A percentile compares a stretch with the other conserved stretches of the same genome.
Evolutionary conservation across 1,140 invertebrate genomes (phyloP).

Genomic region (Bombus vancouverensis): DNA sequence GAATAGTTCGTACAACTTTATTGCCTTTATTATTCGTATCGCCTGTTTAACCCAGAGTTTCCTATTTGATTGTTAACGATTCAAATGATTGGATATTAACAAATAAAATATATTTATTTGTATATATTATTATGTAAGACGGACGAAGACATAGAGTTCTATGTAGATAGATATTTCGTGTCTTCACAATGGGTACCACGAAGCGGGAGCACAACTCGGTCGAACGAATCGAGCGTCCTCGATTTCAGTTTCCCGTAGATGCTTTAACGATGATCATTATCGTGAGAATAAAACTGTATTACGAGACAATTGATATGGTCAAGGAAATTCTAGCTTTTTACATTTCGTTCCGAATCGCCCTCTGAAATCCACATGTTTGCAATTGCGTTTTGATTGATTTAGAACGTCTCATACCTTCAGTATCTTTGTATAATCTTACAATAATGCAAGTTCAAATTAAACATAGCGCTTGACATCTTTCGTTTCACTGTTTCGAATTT

Average conservation of each 20-base stretch:
- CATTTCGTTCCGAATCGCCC: not conserved
- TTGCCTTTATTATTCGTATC: not conserved
- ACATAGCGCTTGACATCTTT: too few species aligned
- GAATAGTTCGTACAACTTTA: not conserved
- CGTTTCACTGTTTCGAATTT: too few species aligned
- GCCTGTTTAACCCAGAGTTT: rapidly evolving
- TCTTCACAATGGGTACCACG: not conserved
- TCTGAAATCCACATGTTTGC: not conserved
- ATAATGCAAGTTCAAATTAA: too few species aligned
- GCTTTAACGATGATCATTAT: slow-evolving; percentile 24
- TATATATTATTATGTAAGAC: too few species aligned
- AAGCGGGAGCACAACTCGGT: slow-evolving; percentile 2
- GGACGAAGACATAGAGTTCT: not conserved
- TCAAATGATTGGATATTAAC: too few species aligned
- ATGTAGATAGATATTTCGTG: not conserved
- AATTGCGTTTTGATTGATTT: not conserved
- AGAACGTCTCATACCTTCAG: not conserved
- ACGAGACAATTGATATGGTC: not conserved
- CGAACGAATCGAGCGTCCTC: slow-evolving; percentile 38
- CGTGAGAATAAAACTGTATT: slow-evolving; percentile 22
- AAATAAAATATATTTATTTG: too few species aligned
- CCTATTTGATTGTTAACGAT: not conserved
- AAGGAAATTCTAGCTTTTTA: not conserved
- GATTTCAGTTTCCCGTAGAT: slow-evolving; percentile 30
- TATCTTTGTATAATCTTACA: not conserved